These are phyloP conservation scores for Siderastrea radians DNA, from an alignment of 92 coral and sea anemone species.

Conservation along the genomic window DNA sequence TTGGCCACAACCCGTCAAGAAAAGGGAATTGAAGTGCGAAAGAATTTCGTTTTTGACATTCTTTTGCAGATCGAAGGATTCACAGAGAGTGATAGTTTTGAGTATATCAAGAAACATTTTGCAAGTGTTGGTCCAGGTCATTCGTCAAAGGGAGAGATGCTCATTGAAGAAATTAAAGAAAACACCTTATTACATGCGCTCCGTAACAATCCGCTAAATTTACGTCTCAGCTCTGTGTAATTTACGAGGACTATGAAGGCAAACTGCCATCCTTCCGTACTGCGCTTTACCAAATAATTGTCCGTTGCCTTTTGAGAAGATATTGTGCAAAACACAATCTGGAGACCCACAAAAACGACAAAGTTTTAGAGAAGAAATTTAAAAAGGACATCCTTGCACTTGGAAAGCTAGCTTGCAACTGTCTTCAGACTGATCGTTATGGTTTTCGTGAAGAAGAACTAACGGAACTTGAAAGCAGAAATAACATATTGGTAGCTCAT, in stretches of 20 bases:
- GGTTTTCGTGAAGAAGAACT: not conserved
- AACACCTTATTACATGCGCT: not conserved
- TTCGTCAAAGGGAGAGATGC: conserved; percentile 13
- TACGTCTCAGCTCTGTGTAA: conserved; percentile 28
- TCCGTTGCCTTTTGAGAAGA: not conserved
- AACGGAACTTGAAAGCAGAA: not conserved
- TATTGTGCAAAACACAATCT: not conserved
- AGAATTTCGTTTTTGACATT: not conserved
- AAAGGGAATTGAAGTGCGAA: conserved; percentile 12
- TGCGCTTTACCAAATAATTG: conserved; percentile 18
- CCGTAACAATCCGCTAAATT: conserved; percentile 5
- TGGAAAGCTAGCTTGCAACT: conserved; percentile 5
- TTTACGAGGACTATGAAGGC: conserved; percentile 18
- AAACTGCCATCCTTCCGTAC: conserved; percentile 7
- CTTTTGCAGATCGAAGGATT: too few species aligned
- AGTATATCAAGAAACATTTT: conserved; percentile 3
- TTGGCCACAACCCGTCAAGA: conserved; percentile 10
- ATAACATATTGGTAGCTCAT: not conserved
- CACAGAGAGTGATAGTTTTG: not conserved
- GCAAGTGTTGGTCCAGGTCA: not conserved
- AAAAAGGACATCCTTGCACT: not conserved
- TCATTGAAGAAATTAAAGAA: not conserved
- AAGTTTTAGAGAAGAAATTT: not conserved
- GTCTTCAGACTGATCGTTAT: conserved; percentile 2
- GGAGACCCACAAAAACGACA: not conserved